phyloP scores from a whole-genome alignment of 1,140 invertebrate genomes.

The Drosophila ironensis region DNA sequence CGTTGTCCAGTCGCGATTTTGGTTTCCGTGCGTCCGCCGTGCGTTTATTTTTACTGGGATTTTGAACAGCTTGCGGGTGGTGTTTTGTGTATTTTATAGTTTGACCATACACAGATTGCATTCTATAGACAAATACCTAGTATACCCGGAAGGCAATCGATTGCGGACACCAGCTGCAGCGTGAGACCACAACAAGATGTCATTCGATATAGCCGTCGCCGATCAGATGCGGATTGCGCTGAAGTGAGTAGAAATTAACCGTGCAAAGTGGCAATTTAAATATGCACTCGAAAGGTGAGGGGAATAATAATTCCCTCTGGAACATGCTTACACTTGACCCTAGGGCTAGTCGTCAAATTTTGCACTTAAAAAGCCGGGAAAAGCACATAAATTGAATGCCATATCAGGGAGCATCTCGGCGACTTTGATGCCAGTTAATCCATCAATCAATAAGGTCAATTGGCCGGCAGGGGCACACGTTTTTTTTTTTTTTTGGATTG shows the following conservation, averaged over 20 bases:
- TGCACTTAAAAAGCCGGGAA: neutral
- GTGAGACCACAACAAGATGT: constrained; percentile 60
- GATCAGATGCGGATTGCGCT: constrained; percentile 80
- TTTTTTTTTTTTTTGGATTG: too few species aligned
- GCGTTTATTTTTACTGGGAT: constrained; percentile 39
- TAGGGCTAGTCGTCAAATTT: neutral
- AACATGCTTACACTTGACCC: too few species aligned
- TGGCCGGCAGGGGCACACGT: neutral
- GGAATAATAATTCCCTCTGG: too few species aligned
- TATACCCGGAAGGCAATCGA: constrained; percentile 36
- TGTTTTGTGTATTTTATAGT: constrained; percentile 17
- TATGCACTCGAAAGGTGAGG: too few species aligned
- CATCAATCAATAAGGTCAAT: constrained; percentile 35
- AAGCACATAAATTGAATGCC: too few species aligned
- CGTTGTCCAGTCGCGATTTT: constrained; percentile 16
- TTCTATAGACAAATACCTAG: neutral
- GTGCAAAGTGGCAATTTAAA: too few species aligned
- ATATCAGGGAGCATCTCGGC: neutral
- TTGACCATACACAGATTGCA: neutral
- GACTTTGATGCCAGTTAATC: neutral
- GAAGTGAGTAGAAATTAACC: constrained; percentile 57
- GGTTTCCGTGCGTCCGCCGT: constrained; percentile 14
- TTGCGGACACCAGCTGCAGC: constrained; percentile 14
- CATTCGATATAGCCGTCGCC: constrained; percentile 77
- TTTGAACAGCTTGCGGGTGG: constrained; percentile 30